Percentiles rank a stretch among this genome's conserved stretches.
These are phyloP conservation scores for Thymelicus lineola DNA, from an alignment of 2,888 invertebrate genomes.

Conservation along the genomic window DNA sequence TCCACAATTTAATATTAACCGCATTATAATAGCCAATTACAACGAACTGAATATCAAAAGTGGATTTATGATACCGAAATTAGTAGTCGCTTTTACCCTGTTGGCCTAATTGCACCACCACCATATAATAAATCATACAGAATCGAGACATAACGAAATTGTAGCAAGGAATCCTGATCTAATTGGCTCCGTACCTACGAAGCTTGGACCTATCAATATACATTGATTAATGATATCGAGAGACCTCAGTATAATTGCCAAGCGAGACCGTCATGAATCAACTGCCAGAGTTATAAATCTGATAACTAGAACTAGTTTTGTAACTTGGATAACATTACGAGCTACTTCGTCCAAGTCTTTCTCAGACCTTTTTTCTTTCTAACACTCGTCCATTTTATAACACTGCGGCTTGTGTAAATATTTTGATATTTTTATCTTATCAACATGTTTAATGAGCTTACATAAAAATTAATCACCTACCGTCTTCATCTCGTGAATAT, in stretches of 20 bases:
- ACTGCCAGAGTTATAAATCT: slow-evolving; percentile 76
- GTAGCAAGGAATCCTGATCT: slow-evolving; percentile 73
- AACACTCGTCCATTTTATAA: slow-evolving; percentile 34
- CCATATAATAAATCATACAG: slow-evolving; percentile 71
- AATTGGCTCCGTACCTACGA: slow-evolving; percentile 78
- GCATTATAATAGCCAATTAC: slow-evolving; percentile 66
- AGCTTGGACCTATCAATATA: slow-evolving; percentile 78
- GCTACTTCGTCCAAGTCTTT: slow-evolving; percentile 46
- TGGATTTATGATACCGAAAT: slow-evolving; percentile 76
- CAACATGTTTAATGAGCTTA: slow-evolving; percentile 56
- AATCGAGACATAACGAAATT: slow-evolving; percentile 68
- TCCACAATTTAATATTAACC: slow-evolving; percentile 48
- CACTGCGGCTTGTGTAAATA: slow-evolving; percentile 41
- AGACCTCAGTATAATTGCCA: slow-evolving; percentile 78
- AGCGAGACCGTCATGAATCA: slow-evolving; percentile 79
- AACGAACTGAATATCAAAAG: slow-evolving; percentile 64
- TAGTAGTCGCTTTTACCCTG: slow-evolving; percentile 65
- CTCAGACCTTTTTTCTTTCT: slow-evolving; percentile 31
- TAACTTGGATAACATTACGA: slow-evolving; percentile 60
- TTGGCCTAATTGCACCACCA: slow-evolving; percentile 69
- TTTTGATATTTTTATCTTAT: slow-evolving; percentile 63
- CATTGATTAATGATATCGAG: slow-evolving; percentile 80
- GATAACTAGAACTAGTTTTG: slow-evolving; percentile 73
- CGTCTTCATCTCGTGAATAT: slow-evolving; percentile 47
- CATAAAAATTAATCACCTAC: slow-evolving; percentile 57